Conservation (phyloP, 2,888 invertebrate genomes). For the Heliconius charithonia region DNA sequence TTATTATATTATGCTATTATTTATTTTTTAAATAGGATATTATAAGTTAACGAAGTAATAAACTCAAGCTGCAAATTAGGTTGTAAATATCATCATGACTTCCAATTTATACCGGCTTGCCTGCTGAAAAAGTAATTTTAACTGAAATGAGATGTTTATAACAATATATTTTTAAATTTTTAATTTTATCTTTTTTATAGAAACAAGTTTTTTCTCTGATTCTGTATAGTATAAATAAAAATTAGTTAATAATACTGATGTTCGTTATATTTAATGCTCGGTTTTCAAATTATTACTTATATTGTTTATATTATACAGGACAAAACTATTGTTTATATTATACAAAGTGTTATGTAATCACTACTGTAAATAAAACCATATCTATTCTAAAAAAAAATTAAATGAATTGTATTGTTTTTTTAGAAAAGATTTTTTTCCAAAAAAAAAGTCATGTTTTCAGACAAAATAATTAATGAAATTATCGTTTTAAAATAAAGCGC, state of each 20-base stretch:
- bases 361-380: too few species aligned
- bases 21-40: not conserved
- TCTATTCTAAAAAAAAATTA: too few species aligned
- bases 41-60: slow-evolving; percentile 5
- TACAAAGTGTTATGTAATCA: too few species aligned
- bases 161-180: slow-evolving; percentile 27
- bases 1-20: too few species aligned
- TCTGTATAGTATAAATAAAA: not conserved
- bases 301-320: too few species aligned
- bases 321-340: not conserved
- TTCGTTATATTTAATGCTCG: not conserved
- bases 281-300: not conserved
- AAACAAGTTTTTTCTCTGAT: not conserved
- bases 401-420: too few species aligned
- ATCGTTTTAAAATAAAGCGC: too few species aligned
- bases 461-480: too few species aligned
- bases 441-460: too few species aligned
- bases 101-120: slow-evolving; percentile 43
- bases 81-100: slow-evolving; percentile 40
- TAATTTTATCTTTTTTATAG: slow-evolving; percentile 15
- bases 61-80: slow-evolving; percentile 41
- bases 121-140: slow-evolving; percentile 34
- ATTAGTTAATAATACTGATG: not conserved
- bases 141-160: slow-evolving; percentile 38
- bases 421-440: too few species aligned